Conservation (phyloP, 2,888 invertebrate species). For the Crepidodera aurea region DNA sequence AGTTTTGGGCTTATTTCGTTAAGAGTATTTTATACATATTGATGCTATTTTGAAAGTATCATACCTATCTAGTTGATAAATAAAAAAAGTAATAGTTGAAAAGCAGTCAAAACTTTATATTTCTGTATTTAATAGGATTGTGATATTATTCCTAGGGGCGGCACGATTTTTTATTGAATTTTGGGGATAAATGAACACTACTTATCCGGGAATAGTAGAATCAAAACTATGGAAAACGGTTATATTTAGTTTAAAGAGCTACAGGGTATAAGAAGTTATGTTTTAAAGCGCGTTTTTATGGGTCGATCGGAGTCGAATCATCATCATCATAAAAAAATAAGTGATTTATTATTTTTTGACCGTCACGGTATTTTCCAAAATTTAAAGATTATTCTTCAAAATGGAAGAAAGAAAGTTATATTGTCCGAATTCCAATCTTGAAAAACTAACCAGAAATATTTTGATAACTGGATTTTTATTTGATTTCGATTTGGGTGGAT, state of each 20-base stretch:
- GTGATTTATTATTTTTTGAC: neutral
- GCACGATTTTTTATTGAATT: slow-evolving; percentile 22
- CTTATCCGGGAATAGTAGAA: slow-evolving; percentile 23
- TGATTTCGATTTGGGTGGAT: neutral
- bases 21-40: slow-evolving; percentile 53
- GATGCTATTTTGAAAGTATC: slow-evolving; percentile 48
- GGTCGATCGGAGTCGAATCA: slow-evolving; percentile 3
- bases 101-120: slow-evolving; percentile 50
- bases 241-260: slow-evolving; percentile 14
- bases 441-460: too few relatives aligned
- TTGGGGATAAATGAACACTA: slow-evolving; percentile 1
- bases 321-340: neutral
- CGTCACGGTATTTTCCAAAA: too few relatives aligned
- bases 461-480: too few relatives aligned
- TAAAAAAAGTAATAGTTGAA: slow-evolving; percentile 27
- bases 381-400: too few relatives aligned
- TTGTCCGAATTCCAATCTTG: too few relatives aligned
- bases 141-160: slow-evolving; percentile 32
- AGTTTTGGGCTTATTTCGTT: slow-evolving; percentile 61
- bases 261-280: slow-evolving; percentile 25
- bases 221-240: slow-evolving; percentile 20
- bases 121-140: slow-evolving; percentile 38
- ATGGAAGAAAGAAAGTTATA: too few relatives aligned
- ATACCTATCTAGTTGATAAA: slow-evolving; percentile 44
- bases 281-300: neutral